Conservation (phyloP, 2,113 vertebrate species). For the Tylochromis polylepis region DNA sequence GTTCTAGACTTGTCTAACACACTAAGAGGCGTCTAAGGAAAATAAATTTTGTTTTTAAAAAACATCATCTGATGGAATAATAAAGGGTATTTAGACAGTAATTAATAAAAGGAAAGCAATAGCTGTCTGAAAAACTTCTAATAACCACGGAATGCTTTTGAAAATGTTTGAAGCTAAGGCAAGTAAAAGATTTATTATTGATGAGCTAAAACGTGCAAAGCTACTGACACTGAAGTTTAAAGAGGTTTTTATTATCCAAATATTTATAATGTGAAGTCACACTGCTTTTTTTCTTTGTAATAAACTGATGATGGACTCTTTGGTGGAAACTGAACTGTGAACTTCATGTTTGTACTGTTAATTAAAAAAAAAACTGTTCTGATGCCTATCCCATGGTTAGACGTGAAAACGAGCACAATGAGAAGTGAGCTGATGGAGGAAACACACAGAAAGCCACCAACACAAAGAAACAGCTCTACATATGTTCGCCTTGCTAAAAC, state of each 20-base stretch:
- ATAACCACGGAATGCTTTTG: neutral
- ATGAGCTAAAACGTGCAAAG: neutral
- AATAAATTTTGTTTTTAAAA: neutral
- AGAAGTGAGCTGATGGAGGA: neutral
- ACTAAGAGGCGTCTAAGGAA: neutral
- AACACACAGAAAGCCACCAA: slow-evolving; percentile 19
- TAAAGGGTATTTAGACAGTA: neutral
- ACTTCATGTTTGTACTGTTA: slow-evolving; percentile 25
- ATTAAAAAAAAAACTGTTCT: neutral
- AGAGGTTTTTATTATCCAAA: neutral
- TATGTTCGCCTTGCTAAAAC: slow-evolving; percentile 30
- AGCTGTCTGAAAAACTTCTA: neutral
- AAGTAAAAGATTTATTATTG: neutral
- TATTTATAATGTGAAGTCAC: neutral
- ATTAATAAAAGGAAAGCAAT: neutral
- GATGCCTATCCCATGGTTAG: slow-evolving; percentile 55
- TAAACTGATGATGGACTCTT: neutral
- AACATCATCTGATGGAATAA: neutral
- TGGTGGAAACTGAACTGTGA: neutral
- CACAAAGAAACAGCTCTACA: neutral
- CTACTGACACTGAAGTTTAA: neutral
- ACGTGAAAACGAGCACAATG: slow-evolving; percentile 57
- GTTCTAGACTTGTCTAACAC: neutral
- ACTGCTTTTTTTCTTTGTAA: neutral
- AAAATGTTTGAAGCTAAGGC: neutral